Evolutionary conservation across 2,113 vertebrate genomes (phyloP).

Genomic region (Eptesicus fuscus): DNA sequence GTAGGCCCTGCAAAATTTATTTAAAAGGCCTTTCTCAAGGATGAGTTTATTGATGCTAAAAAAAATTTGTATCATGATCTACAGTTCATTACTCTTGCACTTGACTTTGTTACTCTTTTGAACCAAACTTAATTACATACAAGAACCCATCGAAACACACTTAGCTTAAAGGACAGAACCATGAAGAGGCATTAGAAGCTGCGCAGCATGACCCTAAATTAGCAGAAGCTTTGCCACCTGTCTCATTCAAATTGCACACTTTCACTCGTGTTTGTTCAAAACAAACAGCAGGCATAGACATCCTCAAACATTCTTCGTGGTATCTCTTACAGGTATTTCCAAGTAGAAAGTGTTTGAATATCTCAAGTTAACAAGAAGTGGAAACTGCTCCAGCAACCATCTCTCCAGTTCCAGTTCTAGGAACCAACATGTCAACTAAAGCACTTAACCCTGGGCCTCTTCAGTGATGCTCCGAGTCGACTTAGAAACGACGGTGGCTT

Average conservation of each 20-base stretch:
- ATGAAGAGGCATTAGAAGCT: background rate
- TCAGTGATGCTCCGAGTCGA: background rate
- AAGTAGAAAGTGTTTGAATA: background rate
- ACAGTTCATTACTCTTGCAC: conserved; percentile 11
- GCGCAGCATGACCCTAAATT: background rate
- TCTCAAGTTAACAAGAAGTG: conserved; percentile 28
- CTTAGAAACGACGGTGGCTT: background rate
- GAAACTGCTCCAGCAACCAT: conserved; percentile 10
- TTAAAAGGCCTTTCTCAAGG: background rate
- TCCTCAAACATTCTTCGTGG: background rate
- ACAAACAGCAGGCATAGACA: background rate
- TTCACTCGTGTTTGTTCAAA: background rate
- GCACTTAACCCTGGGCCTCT: background rate
- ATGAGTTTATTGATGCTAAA: background rate
- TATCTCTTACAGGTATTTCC: background rate
- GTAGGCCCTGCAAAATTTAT: background rate
- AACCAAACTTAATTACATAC: background rate
- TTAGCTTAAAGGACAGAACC: background rate
- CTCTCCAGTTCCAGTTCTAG: conserved; percentile 40
- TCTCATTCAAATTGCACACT: background rate
- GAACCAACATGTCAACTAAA: conserved; percentile 47
- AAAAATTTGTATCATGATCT: background rate
- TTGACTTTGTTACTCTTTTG: conserved; percentile 21
- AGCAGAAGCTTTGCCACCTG: background rate
- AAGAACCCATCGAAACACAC: conserved; percentile 20